phyloP scores from a whole-genome alignment of 2,888 invertebrate species.

The Orchesellides sinensis region DNA sequence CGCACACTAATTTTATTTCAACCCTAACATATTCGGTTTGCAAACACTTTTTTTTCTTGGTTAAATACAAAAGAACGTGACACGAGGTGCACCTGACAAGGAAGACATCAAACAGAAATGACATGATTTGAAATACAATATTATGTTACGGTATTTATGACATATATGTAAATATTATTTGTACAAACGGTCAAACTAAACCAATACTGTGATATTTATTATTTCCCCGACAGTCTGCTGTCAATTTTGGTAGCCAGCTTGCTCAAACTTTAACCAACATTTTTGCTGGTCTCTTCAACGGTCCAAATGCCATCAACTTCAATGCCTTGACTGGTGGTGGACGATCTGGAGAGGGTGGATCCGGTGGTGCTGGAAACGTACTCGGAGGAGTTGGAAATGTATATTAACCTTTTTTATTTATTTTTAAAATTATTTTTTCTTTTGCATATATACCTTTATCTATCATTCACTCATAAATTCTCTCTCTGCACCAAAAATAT shows the following conservation, averaged over 20 bases:
- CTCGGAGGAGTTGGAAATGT: conserved; percentile 75
- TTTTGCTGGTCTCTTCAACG: conserved; percentile 74
- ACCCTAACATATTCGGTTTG: neutral
- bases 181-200: neutral
- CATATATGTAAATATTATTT: neutral
- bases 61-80: no score
- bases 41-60: no score
- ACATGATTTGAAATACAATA: no score
- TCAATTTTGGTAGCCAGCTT: conserved; percentile 74
- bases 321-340: conserved; percentile 69
- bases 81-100: no score
- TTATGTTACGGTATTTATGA: no score
- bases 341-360: conserved; percentile 59
- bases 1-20: neutral
- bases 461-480: no score
- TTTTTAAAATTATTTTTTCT: conserved; percentile 11
- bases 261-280: conserved; percentile 74
- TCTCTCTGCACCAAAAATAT: conserved; percentile 15
- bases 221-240: conserved; percentile 72
- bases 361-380: conserved; percentile 67
- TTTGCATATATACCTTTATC: no score
- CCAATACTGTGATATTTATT: conserved; percentile 9
- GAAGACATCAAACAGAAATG: no score
- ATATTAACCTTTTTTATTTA: conserved; percentile 58
- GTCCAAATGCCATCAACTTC: conserved; percentile 72